phyloP scores from a whole-genome alignment of 2,888 invertebrate genomes.

The Bruchidius siliquastri region DNA sequence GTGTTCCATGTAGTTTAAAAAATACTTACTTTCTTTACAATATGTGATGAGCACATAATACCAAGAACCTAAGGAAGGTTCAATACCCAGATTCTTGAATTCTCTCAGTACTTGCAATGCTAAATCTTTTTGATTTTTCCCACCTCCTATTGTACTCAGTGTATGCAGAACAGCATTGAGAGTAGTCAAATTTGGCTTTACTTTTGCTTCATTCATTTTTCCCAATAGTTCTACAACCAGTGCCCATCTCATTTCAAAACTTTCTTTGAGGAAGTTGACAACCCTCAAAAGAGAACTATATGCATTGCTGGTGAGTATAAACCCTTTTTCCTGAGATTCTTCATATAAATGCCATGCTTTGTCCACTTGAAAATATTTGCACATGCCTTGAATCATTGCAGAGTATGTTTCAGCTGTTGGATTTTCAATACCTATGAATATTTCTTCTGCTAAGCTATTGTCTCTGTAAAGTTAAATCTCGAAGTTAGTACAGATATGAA shows the following conservation, averaged over 20 bases:
- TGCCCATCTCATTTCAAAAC: conserved; percentile 59
- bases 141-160: conserved; percentile 48
- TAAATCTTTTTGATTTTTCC: conserved; percentile 44
- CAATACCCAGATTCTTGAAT: conserved; percentile 62
- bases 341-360: conserved; percentile 60
- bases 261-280: conserved; percentile 61
- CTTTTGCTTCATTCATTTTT: conserved; percentile 57
- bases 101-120: conserved; percentile 56
- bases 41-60: conserved; percentile 66
- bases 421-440: conserved; percentile 67
- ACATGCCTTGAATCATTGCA: conserved; percentile 76
- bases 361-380: conserved; percentile 67
- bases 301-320: conserved; percentile 59
- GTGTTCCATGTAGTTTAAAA: background rate
- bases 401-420: conserved; percentile 69
- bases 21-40: conserved; percentile 62
- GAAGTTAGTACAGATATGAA: background rate
- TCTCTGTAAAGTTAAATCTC: conserved; percentile 49
- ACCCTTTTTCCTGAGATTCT: conserved; percentile 61
- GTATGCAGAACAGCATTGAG: conserved; percentile 59
- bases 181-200: conserved; percentile 61
- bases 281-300: conserved; percentile 67
- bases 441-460: conserved; percentile 66
- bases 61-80: conserved; percentile 73
- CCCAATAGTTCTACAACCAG: conserved; percentile 57